Conservation (phyloP, 2,113 vertebrate genomes). For the Albula glossodonta region DNA sequence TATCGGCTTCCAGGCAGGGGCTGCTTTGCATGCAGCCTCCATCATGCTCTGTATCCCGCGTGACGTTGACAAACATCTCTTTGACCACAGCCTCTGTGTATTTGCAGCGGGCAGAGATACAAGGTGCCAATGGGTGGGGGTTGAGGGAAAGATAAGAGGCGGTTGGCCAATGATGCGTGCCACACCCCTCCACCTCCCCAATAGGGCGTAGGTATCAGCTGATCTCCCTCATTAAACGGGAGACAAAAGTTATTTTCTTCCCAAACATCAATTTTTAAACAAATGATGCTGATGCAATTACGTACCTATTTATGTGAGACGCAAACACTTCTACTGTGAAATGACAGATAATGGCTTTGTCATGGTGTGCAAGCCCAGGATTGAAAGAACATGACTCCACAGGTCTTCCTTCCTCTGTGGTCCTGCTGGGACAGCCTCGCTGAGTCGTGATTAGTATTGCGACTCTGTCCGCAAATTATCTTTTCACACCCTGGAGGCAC, state of each 20-base stretch:
- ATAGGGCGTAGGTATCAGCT: not conserved
- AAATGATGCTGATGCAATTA: slow-evolving; percentile 56
- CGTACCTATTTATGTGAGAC: slow-evolving; percentile 50
- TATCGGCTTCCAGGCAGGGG: slow-evolving; percentile 53
- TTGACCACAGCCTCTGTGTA: slow-evolving; percentile 62
- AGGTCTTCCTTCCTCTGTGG: slow-evolving; percentile 58
- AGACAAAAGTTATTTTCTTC: slow-evolving; percentile 36
- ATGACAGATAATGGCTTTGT: slow-evolving; percentile 64
- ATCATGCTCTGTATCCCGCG: slow-evolving; percentile 52
- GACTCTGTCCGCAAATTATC: slow-evolving; percentile 54
- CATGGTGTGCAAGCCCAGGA: slow-evolving; percentile 48
- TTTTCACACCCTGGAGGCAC: slow-evolving; percentile 53
- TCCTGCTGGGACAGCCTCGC: slow-evolving; percentile 50
- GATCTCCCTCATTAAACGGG: not conserved
- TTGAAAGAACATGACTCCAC: slow-evolving; percentile 66
- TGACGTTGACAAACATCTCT: slow-evolving; percentile 73
- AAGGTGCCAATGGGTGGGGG: slow-evolving; percentile 24
- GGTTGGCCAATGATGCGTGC: not conserved
- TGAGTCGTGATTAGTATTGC: slow-evolving; percentile 57
- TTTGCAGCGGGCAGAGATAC: slow-evolving; percentile 48
- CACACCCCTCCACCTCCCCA: not conserved
- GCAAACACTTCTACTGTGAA: slow-evolving; percentile 55
- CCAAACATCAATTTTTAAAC: slow-evolving; percentile 48
- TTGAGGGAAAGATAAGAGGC: not conserved
- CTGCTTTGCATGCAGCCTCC: slow-evolving; percentile 68